Conservation (phyloP, 2,797 vertebrate genomes). For the Semaprochilodus insignis region DNA sequence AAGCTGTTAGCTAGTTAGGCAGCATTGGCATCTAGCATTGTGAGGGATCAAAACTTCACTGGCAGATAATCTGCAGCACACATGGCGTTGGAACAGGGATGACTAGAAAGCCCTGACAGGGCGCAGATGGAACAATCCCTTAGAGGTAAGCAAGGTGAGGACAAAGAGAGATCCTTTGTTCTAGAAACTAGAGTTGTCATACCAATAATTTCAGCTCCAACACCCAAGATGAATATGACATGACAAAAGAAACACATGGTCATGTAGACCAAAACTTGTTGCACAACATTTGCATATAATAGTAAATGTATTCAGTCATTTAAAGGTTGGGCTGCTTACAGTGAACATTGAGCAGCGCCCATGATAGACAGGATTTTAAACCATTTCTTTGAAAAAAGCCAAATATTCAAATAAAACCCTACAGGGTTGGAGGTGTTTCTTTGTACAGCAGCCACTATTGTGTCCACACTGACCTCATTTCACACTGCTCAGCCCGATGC, state of each 20-base stretch:
- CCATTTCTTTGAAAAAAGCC: not conserved
- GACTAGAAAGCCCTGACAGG: conserved; percentile 18
- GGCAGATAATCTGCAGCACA: conserved; percentile 41
- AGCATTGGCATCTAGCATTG: conserved; percentile 28
- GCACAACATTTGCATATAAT: not conserved
- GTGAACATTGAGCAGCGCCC: not conserved
- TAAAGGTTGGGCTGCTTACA: not conserved
- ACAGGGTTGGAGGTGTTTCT: not conserved
- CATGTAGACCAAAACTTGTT: not conserved
- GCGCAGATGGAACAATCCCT: conserved; percentile 34
- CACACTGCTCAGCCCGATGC: conserved; percentile 45
- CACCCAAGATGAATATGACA: not conserved
- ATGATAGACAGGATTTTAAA: no score
- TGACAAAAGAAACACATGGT: not conserved
- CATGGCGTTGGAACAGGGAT: conserved; percentile 31
- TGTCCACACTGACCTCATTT: conserved; percentile 55
- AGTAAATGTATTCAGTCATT: not conserved
- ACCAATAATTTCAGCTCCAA: not conserved
- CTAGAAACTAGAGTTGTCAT: not conserved
- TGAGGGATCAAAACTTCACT: conserved; percentile 32
- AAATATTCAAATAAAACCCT: conserved; percentile 3
- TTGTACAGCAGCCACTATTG: conserved; percentile 48
- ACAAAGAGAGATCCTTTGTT: conserved; percentile 1
- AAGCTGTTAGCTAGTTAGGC: conserved; percentile 26
- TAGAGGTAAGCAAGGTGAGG: conserved; percentile 15